Conservation (phyloP, 2,797 vertebrate genomes). For the Knipowitschia caucasica region DNA sequence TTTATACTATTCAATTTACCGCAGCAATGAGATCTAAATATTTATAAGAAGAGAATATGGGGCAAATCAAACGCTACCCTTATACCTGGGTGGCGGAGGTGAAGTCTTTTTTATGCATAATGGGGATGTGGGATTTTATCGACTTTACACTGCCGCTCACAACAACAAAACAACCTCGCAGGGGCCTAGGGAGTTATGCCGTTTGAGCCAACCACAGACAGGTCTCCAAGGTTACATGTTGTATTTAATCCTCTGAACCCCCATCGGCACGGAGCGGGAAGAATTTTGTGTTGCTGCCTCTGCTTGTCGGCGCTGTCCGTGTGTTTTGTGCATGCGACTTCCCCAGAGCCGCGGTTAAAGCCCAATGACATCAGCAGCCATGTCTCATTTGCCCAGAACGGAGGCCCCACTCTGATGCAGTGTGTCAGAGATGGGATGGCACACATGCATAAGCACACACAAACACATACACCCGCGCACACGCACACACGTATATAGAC, state of each 20-base stretch:
- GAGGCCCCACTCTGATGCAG: slow-evolving; percentile 61
- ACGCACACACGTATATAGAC: slow-evolving; percentile 4
- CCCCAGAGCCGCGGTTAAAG: slow-evolving; percentile 61
- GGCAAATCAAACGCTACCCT: slow-evolving; percentile 27
- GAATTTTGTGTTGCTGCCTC: slow-evolving; percentile 63
- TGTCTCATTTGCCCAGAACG: slow-evolving; percentile 69
- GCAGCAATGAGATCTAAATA: slow-evolving; percentile 26
- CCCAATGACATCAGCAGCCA: slow-evolving; percentile 68
- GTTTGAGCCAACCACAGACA: slow-evolving; percentile 45
- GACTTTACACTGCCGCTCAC: slow-evolving; percentile 31
- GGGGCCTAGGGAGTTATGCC: slow-evolving; percentile 28
- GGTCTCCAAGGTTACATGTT: slow-evolving; percentile 64
- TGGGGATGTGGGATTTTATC: slow-evolving; percentile 48
- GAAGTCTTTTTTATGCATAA: slow-evolving; percentile 38
- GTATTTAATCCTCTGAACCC: slow-evolving; percentile 61
- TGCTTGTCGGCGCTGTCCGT: slow-evolving; percentile 25
- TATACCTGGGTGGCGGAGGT: slow-evolving; percentile 38
- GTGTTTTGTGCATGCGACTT: slow-evolving; percentile 23
- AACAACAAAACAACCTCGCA: slow-evolving; percentile 43
- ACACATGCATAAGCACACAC: slow-evolving; percentile 34
- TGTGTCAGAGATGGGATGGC: slow-evolving; percentile 59
- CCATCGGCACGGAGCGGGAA: slow-evolving; percentile 49
- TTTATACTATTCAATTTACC: slow-evolving; percentile 30
- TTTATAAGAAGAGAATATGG: slow-evolving; percentile 23
- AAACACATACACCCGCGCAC: slow-evolving; percentile 32